Conservation (phyloP, 2,888 invertebrate species). For the Eulithis testata region DNA sequence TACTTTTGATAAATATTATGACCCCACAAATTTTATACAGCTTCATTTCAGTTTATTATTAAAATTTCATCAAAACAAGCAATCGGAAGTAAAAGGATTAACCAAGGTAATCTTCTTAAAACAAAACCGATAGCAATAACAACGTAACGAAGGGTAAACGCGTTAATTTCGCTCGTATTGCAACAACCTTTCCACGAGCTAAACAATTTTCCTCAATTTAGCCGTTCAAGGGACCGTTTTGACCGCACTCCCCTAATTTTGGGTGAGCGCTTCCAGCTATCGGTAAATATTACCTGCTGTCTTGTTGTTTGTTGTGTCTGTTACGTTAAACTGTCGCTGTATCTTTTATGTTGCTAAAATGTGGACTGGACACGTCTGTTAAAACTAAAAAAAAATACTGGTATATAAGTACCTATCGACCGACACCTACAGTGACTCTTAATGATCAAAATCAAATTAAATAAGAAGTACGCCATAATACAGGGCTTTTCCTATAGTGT, state of each 20-base stretch:
- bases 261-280: slow-evolving; percentile 58
- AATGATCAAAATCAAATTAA: too few relatives aligned
- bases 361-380: too few relatives aligned
- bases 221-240: slow-evolving; percentile 56
- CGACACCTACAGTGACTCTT: too few relatives aligned
- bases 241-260: slow-evolving; percentile 65
- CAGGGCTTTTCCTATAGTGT: too few relatives aligned
- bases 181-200: slow-evolving; percentile 59
- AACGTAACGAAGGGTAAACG: slow-evolving; percentile 54
- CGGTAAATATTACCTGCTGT: slow-evolving; percentile 50
- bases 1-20: too few relatives aligned
- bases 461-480: too few relatives aligned
- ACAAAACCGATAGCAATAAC: slow-evolving; percentile 57
- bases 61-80: slow-evolving; percentile 5
- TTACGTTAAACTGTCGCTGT: background rate
- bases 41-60: background rate
- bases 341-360: background rate
- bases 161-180: slow-evolving; percentile 59
- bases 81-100: slow-evolving; percentile 39
- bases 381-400: background rate
- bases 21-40: background rate
- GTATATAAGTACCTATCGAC: too few relatives aligned
- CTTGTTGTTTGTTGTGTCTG: slow-evolving; percentile 41
- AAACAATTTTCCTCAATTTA: slow-evolving; percentile 69
- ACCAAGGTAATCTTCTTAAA: slow-evolving; percentile 58